These are phyloP conservation scores for Nasalis larvatus DNA, from an alignment of 2,113 vertebrate species.

Conservation along the genomic window DNA sequence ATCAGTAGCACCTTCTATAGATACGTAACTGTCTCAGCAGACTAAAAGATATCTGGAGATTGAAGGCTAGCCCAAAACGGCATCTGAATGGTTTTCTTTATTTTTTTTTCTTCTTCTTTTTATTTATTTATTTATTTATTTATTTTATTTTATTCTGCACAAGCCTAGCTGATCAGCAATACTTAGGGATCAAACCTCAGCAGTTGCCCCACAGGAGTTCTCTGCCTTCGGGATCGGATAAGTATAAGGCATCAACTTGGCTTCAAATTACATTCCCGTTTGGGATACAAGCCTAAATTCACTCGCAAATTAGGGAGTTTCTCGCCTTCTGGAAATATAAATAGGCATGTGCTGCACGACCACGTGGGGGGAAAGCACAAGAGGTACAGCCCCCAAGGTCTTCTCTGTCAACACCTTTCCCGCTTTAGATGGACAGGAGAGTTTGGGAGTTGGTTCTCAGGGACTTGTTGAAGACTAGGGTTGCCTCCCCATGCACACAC, in stretches of 20 bases:
- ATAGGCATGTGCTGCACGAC: not conserved
- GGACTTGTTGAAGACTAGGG: not conserved
- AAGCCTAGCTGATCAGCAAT: not conserved
- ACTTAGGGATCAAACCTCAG: not conserved
- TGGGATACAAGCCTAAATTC: not conserved
- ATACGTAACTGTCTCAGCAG: not conserved
- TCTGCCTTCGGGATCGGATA: not conserved
- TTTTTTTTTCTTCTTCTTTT: too few relatives aligned
- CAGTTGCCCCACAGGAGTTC: not conserved
- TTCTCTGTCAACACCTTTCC: not conserved
- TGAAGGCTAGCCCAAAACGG: not conserved
- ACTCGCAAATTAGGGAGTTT: not conserved
- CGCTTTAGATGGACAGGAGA: not conserved
- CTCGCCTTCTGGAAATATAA: not conserved
- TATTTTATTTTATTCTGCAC: not conserved
- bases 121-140: too few relatives aligned
- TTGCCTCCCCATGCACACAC: not conserved
- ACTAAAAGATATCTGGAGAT: not conserved
- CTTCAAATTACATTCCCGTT: not conserved
- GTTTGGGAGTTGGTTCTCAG: not conserved
- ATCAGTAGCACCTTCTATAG: not conserved
- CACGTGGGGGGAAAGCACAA: not conserved
- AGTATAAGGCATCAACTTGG: not conserved
- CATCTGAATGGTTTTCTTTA: not conserved
- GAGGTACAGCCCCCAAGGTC: not conserved